Evolutionary conservation across 2,888 invertebrate species (phyloP), one percentile per base, ranked within the genome.

Genomic region (Philopedon plagiatum): DNA sequence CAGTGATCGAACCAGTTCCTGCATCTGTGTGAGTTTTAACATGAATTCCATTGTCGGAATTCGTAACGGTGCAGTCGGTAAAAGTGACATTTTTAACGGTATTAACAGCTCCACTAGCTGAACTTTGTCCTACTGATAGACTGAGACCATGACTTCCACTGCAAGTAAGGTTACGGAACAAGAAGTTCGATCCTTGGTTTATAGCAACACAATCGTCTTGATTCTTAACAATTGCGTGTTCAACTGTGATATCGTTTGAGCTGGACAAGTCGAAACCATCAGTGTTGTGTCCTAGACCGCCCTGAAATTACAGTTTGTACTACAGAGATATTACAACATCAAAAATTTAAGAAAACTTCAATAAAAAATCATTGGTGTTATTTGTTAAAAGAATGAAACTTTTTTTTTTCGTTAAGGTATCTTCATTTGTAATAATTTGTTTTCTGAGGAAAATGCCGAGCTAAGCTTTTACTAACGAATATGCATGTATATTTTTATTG

Each of bases 131-230:
- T 18, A 76, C 72, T 1, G 76, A 76, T 29, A 77, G 65, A 61
- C 75, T 76, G 0, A 77, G 54, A 23, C 76, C 77, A 46, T 76
- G 77, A 7, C 77, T 76, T 9, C 77, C 76, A 13, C 49, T 65
- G 34, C 77, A 77, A 9, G 64, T 61, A 32, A 77, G 26, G 15
- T 62, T 62, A 5, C 19, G 15, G 56, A 77, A 70, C 15, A 64
- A 23, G 15, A 66, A 58, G 58, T 75, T 62, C 18, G 60, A 63
- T 1, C 75, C 76, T 37, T 76, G 71, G 37, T 77, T 77, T 2
- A 77, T 67, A 29, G 74, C 75, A 11, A 76, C 72, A 32, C 77
- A 77, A 29, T 77, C 76, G 37, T 77, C 77, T 68, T 77, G 76
- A 26, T 77, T 77, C 29, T 76, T 74, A 5, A 77, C 69, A 2